Evolutionary conservation across 2,888 invertebrate genomes (phyloP), one percentile per base, ranked within the genome.

Genomic region (Sphinx pinastri): DNA sequence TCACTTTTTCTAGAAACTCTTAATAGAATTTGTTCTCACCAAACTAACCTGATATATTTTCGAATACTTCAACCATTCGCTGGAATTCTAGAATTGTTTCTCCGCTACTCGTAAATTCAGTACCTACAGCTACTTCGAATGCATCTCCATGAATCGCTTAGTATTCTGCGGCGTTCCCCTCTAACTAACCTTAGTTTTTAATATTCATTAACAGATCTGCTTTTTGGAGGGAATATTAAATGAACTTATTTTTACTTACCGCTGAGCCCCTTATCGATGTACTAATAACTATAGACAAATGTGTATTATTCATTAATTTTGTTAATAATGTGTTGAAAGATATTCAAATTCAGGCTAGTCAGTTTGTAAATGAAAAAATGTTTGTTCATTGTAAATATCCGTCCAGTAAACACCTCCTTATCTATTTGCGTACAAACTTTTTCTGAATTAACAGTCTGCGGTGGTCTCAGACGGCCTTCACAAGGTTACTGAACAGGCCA

Each of bases 401-500:
- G 16, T 19, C 16, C 45, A 47, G 47, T 16, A n/a, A 45, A 19
- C 49, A 47, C 45, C 47, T 63, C 16, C 16, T 63, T 47, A 49
- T 63, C 12, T 14, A 63, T 47, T 49, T 49, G 49, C 63, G 47
- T 19, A 19, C 16, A 13, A 60, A 63, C 49, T 63, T 63, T 63
- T 63, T 63, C 63, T 63, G 16, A 12, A 49, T 63, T 63, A 49
- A 49, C 49, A 63, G 49, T 63, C 63, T 5, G 47, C 19, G 47
- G 0, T 16, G 16, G 63, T 63, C 19, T 47, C 63, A 63, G 19
- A 63, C 63, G 63, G 63, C 63, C 63, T 63, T 63, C 63, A 47
- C 63, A 63, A 63, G 63, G 63, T 63, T 63, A 49, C 63, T 49
- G 63, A 47, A n/a, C 60, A 63, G 60, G 16, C 63, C 7, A 16